Evolutionary conservation across 2,113 vertebrate species (phyloP).

Genomic region (Heteronetta atricapilla): DNA sequence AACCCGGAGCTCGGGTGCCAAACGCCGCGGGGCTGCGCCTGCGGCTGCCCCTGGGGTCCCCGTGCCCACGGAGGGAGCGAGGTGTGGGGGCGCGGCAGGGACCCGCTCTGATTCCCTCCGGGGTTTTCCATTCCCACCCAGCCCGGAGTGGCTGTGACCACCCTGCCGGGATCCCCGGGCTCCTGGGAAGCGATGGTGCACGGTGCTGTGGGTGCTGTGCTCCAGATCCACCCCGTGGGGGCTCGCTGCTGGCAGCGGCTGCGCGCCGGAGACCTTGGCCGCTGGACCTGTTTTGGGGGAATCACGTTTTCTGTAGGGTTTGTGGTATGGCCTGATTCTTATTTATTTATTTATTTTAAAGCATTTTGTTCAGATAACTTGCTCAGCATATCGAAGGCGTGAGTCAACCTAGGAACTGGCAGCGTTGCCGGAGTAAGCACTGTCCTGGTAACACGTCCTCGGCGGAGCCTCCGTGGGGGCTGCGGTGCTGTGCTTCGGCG

Average conservation of each 20-base stretch:
- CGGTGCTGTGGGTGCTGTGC: no score
- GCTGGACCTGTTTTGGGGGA: background rate
- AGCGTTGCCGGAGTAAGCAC: background rate
- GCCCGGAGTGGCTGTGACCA: accelerated
- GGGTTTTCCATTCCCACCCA: accelerated
- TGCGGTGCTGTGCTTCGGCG: background rate
- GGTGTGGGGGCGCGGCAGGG: background rate
- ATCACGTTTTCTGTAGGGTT: background rate
- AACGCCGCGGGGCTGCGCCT: background rate
- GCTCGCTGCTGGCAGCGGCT: background rate
- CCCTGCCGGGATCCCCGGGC: background rate
- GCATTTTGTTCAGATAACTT: background rate
- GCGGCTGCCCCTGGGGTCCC: background rate
- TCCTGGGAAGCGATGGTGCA: background rate
- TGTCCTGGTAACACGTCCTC: background rate
- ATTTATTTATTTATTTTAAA: background rate
- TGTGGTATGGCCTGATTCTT: background rate
- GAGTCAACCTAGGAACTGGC: constrained; percentile 8
- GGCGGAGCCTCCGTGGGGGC: background rate
- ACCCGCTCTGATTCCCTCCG: background rate
- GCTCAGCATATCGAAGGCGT: background rate
- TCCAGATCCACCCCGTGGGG: background rate
- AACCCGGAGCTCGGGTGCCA: background rate
- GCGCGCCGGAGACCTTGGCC: background rate
- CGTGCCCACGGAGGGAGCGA: background rate